Conservation (phyloP, 2,113 vertebrate genomes). For the Chelonoidis abingdonii region DNA sequence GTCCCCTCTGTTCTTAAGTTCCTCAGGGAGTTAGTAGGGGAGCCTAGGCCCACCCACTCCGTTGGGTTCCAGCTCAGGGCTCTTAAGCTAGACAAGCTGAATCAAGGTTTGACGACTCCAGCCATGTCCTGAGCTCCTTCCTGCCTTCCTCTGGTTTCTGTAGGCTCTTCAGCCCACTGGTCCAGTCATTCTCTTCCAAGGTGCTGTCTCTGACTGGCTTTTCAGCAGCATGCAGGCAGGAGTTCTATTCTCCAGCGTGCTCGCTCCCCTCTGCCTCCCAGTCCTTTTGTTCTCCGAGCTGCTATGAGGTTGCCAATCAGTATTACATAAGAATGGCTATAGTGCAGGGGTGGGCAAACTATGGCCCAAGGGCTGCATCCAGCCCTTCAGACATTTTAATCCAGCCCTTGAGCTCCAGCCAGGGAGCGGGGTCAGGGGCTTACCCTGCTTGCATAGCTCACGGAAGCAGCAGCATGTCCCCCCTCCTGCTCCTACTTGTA, state of each 20-base stretch:
- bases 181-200: not conserved
- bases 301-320: not conserved
- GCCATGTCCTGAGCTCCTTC: not conserved
- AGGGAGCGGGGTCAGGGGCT: no score
- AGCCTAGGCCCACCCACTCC: not conserved
- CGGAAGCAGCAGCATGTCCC: no score
- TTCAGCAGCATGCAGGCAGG: not conserved
- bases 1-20: not conserved
- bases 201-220: not conserved
- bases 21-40: not conserved
- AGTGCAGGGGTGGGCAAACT: not conserved
- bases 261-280: not conserved
- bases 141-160: not conserved
- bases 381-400: no score
- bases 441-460: no score
- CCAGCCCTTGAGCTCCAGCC: no score
- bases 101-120: not conserved
- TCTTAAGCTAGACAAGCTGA: not conserved
- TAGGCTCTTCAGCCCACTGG: not conserved
- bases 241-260: not conserved
- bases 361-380: no score
- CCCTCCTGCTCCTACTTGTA: no score
- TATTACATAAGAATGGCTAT: not conserved
- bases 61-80: not conserved
- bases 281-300: not conserved